Conservation (phyloP, 2,888 invertebrate genomes). For the Hermaeophaga mercurialis region DNA sequence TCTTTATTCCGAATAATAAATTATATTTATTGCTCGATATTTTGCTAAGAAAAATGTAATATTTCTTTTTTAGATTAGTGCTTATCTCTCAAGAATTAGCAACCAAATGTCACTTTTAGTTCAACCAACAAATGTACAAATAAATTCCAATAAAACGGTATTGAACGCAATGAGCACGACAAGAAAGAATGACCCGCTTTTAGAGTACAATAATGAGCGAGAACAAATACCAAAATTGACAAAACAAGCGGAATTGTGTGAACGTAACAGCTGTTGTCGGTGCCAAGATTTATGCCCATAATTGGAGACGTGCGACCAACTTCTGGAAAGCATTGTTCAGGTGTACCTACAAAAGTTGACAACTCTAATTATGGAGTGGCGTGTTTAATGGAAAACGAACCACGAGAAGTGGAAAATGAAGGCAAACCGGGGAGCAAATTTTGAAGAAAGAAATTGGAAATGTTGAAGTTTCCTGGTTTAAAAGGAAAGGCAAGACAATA, state of each 20-base stretch:
- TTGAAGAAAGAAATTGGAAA: neutral
- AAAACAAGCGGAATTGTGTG: constrained; percentile 32
- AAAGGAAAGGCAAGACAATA: neutral
- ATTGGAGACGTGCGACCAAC: constrained; percentile 30
- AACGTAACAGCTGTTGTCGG: constrained; percentile 30
- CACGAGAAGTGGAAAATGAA: neutral
- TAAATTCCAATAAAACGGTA: neutral
- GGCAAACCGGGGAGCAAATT: neutral
- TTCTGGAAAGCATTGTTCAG: constrained; percentile 29
- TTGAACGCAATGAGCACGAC: neutral
- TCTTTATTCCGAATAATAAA: no score
- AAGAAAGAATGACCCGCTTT: constrained; percentile 1
- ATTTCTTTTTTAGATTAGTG: no score
- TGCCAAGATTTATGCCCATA: constrained; percentile 34
- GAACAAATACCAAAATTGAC: constrained; percentile 20
- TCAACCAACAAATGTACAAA: no score
- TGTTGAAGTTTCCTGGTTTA: neutral
- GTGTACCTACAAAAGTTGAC: constrained; percentile 33
- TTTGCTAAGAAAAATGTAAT: no score
- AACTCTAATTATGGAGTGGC: constrained; percentile 32
- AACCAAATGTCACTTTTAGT: no score
- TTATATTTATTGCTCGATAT: no score
- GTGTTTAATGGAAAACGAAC: neutral
- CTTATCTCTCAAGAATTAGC: no score
- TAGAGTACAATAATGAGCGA: neutral